These are phyloP conservation scores for Hyla sarda DNA, from an alignment of 2,113 vertebrate genomes.

Conservation along the genomic window DNA sequence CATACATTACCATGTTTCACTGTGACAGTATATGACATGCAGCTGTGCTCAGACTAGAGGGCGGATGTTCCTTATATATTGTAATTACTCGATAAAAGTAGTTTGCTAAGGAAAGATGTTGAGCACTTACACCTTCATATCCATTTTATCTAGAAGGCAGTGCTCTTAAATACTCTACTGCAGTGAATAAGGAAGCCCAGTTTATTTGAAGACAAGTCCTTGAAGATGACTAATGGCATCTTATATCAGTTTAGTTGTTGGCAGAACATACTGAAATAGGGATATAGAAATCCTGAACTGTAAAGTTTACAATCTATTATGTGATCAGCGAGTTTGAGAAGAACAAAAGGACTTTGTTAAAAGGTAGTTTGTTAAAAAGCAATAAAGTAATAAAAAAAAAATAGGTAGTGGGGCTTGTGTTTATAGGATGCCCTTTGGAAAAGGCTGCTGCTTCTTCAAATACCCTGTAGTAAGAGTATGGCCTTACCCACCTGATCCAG, in stretches of 20 bases:
- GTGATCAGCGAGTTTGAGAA: background rate
- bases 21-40: background rate
- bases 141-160: background rate
- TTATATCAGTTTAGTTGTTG: background rate
- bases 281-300: background rate
- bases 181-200: background rate
- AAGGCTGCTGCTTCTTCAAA: no score
- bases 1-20: no score
- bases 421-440: background rate
- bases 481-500: no score
- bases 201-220: constrained; percentile 1
- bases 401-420: background rate
- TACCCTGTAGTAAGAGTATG: no score
- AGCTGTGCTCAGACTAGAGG: background rate
- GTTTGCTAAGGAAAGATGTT: background rate
- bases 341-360: background rate
- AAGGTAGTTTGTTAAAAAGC: no score
- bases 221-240: background rate
- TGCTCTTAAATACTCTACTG: background rate
- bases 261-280: background rate
- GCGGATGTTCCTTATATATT: background rate
- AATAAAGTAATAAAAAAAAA: background rate
- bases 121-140: background rate
- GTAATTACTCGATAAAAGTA: background rate
- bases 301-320: background rate